A percentile compares a stretch with the other conserved stretches of the same genome.
Evolutionary conservation across 2,797 vertebrate species (phyloP).

Genomic region (Tragelaphus oryx): DNA sequence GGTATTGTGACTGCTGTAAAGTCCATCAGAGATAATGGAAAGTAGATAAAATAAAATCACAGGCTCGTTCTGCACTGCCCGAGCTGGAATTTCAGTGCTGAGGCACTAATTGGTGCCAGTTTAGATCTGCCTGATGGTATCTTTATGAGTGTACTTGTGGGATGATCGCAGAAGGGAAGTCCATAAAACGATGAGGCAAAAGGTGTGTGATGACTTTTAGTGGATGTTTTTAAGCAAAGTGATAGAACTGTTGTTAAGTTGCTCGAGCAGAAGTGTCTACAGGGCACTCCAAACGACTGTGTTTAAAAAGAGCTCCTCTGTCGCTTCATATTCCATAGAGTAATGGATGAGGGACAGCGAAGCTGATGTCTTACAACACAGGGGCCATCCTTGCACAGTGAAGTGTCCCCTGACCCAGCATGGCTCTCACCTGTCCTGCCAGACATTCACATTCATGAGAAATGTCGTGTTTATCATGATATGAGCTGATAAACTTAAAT

Average conservation of each 20-base stretch:
- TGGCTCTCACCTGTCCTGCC: not conserved
- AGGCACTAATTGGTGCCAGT: slow-evolving; percentile 43
- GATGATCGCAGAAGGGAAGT: not conserved
- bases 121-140: slow-evolving; percentile 46
- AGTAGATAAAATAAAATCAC: slow-evolving; percentile 70
- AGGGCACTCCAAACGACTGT: slow-evolving; percentile 19
- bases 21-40: slow-evolving; percentile 74
- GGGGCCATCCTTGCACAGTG: not conserved
- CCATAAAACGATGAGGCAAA: not conserved
- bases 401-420: not conserved
- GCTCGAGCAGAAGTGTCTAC: slow-evolving; percentile 35
- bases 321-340: not conserved
- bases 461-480: not conserved
- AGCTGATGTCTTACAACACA: not conserved
- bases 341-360: not conserved
- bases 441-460: not conserved
- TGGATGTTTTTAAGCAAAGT: slow-evolving; percentile 19
- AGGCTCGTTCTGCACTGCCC: not conserved
- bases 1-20: slow-evolving; percentile 53
- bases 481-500: not conserved
- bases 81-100: slow-evolving; percentile 23
- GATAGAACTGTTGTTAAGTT: slow-evolving; percentile 27
- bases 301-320: slow-evolving; percentile 19
- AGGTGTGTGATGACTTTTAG: slow-evolving; percentile 30
- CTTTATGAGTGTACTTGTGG: slow-evolving; percentile 46